phyloP scores from a whole-genome alignment of 2,888 invertebrate species.

The Drosophila mulleri region DNA sequence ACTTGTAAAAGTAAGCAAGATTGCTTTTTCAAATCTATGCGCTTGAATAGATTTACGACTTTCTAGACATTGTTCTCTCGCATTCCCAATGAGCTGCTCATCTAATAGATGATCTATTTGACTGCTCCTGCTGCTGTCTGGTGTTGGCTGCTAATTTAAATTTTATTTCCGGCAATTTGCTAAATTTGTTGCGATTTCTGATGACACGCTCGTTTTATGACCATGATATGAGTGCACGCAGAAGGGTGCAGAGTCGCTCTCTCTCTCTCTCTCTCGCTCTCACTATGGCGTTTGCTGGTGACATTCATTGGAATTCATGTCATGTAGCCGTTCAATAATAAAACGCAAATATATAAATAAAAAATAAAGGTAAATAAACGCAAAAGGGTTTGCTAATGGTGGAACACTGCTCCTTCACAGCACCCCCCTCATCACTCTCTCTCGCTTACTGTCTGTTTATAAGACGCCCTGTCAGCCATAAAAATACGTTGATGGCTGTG shows the following conservation, averaged over 20 bases:
- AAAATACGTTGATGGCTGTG: conserved; percentile 67
- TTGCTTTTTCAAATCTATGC: background rate
- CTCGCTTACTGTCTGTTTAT: conserved; percentile 14
- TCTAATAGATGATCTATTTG: conserved; percentile 49
- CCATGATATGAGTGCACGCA: conserved; percentile 58
- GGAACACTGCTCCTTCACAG: too few relatives aligned
- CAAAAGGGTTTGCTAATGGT: conserved; percentile 79
- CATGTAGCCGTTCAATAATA: conserved; percentile 78
- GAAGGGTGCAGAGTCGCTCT: background rate
- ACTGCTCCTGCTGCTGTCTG: conserved; percentile 4
- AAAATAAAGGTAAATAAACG: conserved; percentile 81
- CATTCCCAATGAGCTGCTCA: background rate
- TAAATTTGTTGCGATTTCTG: conserved; percentile 81
- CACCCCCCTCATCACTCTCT: conserved; percentile 21
- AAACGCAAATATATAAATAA: conserved; percentile 79
- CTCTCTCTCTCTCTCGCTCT: too few relatives aligned
- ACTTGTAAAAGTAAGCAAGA: background rate
- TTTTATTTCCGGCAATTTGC: conserved; percentile 81
- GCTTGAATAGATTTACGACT: conserved; percentile 30
- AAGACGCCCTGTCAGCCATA: conserved; percentile 59
- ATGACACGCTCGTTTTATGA: conserved; percentile 77
- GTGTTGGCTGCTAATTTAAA: conserved; percentile 73
- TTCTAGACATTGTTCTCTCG: conserved; percentile 7
- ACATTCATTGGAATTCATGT: conserved; percentile 81
- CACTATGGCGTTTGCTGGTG: conserved; percentile 41